A percentile compares a stretch with the other conserved stretches of the same genome.
These are phyloP conservation scores for Himalopsyche tibetana DNA, from an alignment of 2,888 invertebrate species.

Conservation along the genomic window DNA sequence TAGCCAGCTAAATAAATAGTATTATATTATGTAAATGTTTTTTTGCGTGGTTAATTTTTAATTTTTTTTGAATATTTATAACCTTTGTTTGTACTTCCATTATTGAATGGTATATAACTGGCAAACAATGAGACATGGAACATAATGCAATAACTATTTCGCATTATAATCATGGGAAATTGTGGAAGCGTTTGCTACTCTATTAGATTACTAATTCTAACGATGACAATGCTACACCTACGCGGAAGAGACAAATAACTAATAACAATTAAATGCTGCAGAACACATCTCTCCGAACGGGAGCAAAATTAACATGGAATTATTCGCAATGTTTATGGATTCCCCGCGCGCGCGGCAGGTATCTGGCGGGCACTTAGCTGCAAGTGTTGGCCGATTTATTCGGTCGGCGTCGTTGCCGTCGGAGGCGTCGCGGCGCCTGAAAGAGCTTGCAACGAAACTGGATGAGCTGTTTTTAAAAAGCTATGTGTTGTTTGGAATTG, in stretches of 20 bases:
- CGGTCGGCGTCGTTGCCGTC: conserved; percentile 67
- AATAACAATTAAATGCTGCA: conserved; percentile 50
- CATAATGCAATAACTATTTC: neutral
- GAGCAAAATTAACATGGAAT: conserved; percentile 62
- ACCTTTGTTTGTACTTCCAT: too few species aligned
- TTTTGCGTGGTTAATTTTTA: too few species aligned
- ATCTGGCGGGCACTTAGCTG: conserved; percentile 71
- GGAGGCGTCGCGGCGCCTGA: conserved; percentile 43
- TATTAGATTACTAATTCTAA: conserved; percentile 47
- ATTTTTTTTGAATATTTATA: too few species aligned
- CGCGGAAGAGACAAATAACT: conserved; percentile 51
- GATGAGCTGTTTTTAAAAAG: conserved; percentile 6
- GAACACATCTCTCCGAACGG: conserved; percentile 52
- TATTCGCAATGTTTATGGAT: conserved; percentile 64
- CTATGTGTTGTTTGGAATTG: neutral
- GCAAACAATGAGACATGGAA: neutral
- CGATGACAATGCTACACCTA: conserved; percentile 47
- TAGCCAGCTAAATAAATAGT: too few species aligned
- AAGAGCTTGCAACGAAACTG: neutral
- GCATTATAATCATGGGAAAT: neutral
- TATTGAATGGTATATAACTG: neutral
- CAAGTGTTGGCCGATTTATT: conserved; percentile 76
- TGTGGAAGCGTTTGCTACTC: neutral
- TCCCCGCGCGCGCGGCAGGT: conserved; percentile 54
- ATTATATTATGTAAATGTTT: too few species aligned